A percentile compares a stretch with the other conserved stretches of the same genome.
Conservation (phyloP, 2,888 invertebrate species). For the Dryobota labecula region DNA sequence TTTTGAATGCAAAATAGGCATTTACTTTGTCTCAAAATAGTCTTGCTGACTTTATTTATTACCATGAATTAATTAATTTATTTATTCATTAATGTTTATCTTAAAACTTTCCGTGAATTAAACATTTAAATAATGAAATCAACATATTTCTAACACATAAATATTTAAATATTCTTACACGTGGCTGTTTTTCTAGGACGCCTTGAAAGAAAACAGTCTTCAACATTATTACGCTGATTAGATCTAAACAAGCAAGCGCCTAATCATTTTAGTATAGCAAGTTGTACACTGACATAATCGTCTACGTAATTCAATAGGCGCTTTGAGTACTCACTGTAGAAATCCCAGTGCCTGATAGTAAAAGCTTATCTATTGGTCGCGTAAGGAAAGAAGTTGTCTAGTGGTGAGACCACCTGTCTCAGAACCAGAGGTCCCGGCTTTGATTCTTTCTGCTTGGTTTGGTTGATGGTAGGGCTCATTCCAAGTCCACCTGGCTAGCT, state of each 20-base stretch:
- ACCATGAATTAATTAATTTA: too few species aligned
- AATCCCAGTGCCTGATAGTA: constrained; percentile 17
- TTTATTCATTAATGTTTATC: neutral
- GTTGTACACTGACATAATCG: neutral
- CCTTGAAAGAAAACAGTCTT: too few species aligned
- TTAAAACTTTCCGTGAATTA: neutral
- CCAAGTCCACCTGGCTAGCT: too few species aligned
- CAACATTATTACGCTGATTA: neutral
- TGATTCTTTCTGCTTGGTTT: too few species aligned
- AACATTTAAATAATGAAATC: neutral
- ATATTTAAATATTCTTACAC: neutral
- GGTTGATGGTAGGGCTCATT: too few species aligned
- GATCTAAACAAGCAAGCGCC: constrained; percentile 7
- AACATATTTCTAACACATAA: neutral
- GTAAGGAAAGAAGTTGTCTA: neutral
- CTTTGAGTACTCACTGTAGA: neutral
- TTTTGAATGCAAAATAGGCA: constrained; percentile 11
- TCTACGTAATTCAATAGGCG: neutral
- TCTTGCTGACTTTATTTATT: neutral
- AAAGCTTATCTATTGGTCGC: neutral
- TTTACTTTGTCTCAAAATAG: neutral
- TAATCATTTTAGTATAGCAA: constrained; percentile 3
- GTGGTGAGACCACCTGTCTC: too few species aligned
- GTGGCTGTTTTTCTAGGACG: neutral
- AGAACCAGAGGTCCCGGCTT: too few species aligned